phyloP scores from a whole-genome alignment of 2,797 vertebrate species.

The Molossus molossus region DNA sequence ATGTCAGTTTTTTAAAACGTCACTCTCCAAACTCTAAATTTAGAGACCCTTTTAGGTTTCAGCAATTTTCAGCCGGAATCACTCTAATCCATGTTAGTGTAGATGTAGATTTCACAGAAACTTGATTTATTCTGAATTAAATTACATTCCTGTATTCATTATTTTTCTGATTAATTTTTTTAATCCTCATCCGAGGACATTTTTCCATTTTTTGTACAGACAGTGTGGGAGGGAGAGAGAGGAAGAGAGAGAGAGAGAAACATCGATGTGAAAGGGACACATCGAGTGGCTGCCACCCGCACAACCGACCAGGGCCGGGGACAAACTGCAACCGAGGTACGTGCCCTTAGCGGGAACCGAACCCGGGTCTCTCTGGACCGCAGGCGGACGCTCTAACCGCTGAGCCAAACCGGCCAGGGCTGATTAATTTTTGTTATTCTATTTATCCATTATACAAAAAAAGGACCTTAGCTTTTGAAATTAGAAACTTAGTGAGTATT shows the following conservation, averaged over 20 bases:
- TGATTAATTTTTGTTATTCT: constrained; percentile 38
- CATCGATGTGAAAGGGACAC: too few species aligned
- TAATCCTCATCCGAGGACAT: too few species aligned
- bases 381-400: too few species aligned
- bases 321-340: too few species aligned
- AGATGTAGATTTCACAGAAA: not conserved
- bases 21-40: not conserved
- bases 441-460: not conserved
- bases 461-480: constrained; percentile 27
- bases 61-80: not conserved
- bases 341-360: too few species aligned
- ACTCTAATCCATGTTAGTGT: not conserved
- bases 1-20: not conserved
- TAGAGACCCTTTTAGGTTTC: not conserved
- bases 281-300: too few species aligned
- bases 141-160: not conserved
- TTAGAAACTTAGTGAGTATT: constrained; percentile 55
- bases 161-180: constrained; percentile 55
- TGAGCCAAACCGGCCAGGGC: too few species aligned
- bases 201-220: too few species aligned
- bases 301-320: too few species aligned
- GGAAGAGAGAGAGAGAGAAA: too few species aligned
- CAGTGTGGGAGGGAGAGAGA: too few species aligned
- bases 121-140: not conserved
- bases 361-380: too few species aligned